A percentile compares a stretch with the other conserved stretches of the same genome.
Evolutionary conservation across 2,113 vertebrate genomes (phyloP).

Genomic region (Hyaena hyaena): DNA sequence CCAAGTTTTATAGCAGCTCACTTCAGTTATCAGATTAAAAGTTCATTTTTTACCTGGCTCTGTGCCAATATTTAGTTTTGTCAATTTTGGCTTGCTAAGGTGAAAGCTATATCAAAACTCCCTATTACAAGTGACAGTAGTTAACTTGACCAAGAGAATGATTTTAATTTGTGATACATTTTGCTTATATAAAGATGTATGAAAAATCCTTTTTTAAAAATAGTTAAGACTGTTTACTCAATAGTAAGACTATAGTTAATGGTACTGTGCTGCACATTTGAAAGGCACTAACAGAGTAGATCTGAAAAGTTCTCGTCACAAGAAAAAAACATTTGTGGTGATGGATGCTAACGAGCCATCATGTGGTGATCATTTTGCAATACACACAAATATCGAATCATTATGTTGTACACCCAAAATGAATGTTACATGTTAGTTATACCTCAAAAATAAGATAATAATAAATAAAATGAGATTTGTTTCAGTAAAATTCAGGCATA

Average conservation of each 20-base stretch:
- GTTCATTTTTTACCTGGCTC: conserved; percentile 33
- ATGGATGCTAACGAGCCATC: background rate
- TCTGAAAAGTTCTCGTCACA: background rate
- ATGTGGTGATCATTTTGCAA: background rate
- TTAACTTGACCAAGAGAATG: background rate
- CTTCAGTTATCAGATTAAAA: background rate
- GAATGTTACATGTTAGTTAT: background rate
- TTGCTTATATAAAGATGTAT: background rate
- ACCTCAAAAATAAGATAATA: background rate
- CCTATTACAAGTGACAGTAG: background rate
- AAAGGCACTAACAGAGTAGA: background rate
- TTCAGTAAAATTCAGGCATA: background rate
- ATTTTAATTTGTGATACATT: background rate
- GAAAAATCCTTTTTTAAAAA: background rate
- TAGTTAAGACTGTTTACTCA: background rate
- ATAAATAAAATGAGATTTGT: background rate
- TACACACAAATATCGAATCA: background rate
- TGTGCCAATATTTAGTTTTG: conserved; percentile 47
- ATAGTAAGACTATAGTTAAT: background rate
- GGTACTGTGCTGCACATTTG: background rate
- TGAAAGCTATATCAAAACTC: conserved; percentile 40
- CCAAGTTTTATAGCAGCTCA: background rate
- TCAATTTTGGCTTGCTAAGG: conserved; percentile 38
- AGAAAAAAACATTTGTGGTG: background rate
- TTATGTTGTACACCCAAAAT: background rate